Percentiles rank a stretch among this genome's conserved stretches.
phyloP scores from a whole-genome alignment of 1,140 invertebrate species.

The Ruditapes philippinarum region DNA sequence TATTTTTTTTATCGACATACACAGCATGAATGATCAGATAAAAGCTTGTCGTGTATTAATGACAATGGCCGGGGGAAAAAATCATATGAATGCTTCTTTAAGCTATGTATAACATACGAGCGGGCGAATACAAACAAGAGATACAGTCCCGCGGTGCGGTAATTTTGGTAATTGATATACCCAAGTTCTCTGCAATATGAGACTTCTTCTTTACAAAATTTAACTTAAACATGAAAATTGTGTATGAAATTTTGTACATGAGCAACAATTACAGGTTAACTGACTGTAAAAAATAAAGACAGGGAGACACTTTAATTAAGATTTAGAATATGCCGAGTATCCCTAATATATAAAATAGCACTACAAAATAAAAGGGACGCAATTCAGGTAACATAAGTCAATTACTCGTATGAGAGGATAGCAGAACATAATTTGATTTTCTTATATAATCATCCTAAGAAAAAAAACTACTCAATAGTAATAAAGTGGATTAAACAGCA shows the following conservation, averaged over 20 bases:
- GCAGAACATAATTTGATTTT: too few species aligned
- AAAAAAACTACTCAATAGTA: too few species aligned
- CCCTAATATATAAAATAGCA: too few species aligned
- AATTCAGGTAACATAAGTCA: too few species aligned
- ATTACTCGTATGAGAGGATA: too few species aligned
- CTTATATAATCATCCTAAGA: too few species aligned
- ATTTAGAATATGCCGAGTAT: too few species aligned
- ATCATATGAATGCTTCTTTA: not conserved
- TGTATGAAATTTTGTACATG: not conserved
- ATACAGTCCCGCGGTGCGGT: not conserved
- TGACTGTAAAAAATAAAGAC: too few species aligned
- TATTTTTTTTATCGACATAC: not conserved
- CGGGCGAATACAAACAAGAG: not conserved
- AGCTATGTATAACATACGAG: not conserved
- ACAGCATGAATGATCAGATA: not conserved
- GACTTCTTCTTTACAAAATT: not conserved
- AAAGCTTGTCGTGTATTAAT: not conserved
- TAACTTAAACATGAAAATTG: not conserved
- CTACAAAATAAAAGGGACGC: too few species aligned
- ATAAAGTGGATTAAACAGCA: too few species aligned
- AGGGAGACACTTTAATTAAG: too few species aligned
- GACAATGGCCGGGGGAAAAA: constrained; percentile 9
- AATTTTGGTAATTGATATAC: constrained; percentile 9
- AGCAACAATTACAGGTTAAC: not conserved
- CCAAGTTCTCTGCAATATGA: not conserved